A percentile compares a stretch with the other conserved stretches of the same genome.
Evolutionary conservation across 1,140 invertebrate genomes (phyloP).

Genomic region (Dinoponera quadriceps): DNA sequence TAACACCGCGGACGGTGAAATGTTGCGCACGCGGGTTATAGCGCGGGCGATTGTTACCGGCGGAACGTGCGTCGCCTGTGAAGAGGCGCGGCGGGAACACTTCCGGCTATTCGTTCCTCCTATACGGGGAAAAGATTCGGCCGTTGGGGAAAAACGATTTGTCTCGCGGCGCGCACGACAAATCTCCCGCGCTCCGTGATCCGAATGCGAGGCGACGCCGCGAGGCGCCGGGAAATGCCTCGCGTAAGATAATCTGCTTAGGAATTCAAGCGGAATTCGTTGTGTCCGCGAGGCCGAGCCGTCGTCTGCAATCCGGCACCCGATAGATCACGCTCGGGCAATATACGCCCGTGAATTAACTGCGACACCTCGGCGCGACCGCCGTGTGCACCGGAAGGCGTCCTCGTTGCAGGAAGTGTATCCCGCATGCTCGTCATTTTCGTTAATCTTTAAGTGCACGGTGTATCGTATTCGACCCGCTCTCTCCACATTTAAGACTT

Average conservation of each 20-base stretch:
- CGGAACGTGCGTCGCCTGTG: conserved; percentile 38
- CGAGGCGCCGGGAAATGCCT: conserved; percentile 8
- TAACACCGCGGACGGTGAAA: background rate
- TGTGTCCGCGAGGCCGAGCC: conserved; percentile 8
- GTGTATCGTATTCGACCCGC: conserved; percentile 33
- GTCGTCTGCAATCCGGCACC: background rate
- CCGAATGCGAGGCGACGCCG: conserved; percentile 31
- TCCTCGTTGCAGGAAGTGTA: background rate
- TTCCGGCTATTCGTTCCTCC: conserved; percentile 27
- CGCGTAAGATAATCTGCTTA: conserved; percentile 40
- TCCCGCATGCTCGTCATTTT: background rate
- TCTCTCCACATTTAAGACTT: conserved; percentile 1
- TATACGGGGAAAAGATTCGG: conserved; percentile 17
- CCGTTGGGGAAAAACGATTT: conserved; percentile 55
- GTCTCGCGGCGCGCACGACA: conserved; percentile 61
- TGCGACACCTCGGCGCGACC: background rate
- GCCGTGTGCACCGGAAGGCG: background rate
- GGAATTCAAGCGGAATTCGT: conserved; percentile 53
- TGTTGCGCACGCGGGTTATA: conserved; percentile 24
- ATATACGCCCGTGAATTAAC: conserved; percentile 45
- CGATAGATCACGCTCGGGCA: conserved; percentile 38
- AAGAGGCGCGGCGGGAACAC: conserved; percentile 30
- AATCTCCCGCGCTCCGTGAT: conserved; percentile 62
- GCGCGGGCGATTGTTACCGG: conserved; percentile 24
- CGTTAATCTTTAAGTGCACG: conserved; percentile 49